Evolutionary conservation across 2,113 vertebrate species (phyloP).

Genomic region (Lynx canadensis): DNA sequence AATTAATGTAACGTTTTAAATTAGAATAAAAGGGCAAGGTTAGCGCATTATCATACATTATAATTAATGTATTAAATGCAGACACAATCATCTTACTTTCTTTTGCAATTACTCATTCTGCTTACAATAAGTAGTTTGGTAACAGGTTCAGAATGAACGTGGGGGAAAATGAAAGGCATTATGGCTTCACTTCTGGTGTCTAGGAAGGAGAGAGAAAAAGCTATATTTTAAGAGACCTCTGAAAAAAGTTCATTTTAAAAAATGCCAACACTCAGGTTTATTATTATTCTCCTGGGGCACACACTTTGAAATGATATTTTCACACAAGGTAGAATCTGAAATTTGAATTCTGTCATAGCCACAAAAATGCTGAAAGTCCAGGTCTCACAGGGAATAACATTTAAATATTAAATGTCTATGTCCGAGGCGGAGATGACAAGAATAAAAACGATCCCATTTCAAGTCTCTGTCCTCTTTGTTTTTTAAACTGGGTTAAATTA

Average conservation of each 20-base stretch:
- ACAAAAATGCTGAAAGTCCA: constrained; percentile 69
- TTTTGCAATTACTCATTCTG: constrained; percentile 58
- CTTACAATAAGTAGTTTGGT: constrained; percentile 61
- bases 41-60: constrained; percentile 57
- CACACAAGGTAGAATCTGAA: constrained; percentile 68
- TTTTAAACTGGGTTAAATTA: constrained; percentile 72
- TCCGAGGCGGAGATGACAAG: constrained; percentile 55
- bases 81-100: constrained; percentile 46
- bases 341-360: constrained; percentile 64
- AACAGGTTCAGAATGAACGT: constrained; percentile 41
- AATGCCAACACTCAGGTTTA: constrained; percentile 65
- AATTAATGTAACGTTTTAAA: constrained; percentile 70
- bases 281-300: constrained; percentile 63
- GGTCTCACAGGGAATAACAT: constrained; percentile 70
- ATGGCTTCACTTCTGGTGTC: background rate
- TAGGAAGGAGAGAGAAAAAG: constrained; percentile 26
- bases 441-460: constrained; percentile 64
- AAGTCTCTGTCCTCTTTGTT: constrained; percentile 55
- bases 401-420: constrained; percentile 68
- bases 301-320: constrained; percentile 74
- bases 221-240: constrained; percentile 53
- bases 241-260: constrained; percentile 68
- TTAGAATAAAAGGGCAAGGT: constrained; percentile 63
- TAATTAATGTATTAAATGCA: constrained; percentile 73
- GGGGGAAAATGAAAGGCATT: constrained; percentile 57